Percentiles rank a stretch among this genome's conserved stretches.
phyloP scores from a whole-genome alignment of 1,140 invertebrate species.

The Formica exsecta region DNA sequence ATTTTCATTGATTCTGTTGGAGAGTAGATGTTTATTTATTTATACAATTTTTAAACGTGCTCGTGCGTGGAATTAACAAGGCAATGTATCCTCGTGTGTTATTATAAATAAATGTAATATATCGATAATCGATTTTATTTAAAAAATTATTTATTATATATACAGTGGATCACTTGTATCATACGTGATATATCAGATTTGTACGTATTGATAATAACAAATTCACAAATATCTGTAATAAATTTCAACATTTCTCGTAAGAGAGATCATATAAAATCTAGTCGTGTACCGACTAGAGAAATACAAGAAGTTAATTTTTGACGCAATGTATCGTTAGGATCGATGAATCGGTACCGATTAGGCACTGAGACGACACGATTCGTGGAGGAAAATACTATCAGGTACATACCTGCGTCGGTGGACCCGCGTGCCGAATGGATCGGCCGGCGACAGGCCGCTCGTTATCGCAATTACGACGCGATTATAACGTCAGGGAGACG shows the following conservation, averaged over 20 bases:
- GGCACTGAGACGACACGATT: not conserved
- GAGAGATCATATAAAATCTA: not conserved
- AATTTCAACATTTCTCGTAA: not conserved
- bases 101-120: conserved; percentile 6
- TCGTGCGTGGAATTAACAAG: not conserved
- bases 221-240: too few relatives aligned
- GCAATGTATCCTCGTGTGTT: not conserved
- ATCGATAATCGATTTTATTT: not conserved
- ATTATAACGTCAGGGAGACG: conserved; percentile 66
- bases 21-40: not conserved
- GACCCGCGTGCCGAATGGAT: conserved; percentile 1
- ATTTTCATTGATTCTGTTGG: too few relatives aligned
- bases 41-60: not conserved
- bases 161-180: not conserved
- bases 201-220: too few relatives aligned
- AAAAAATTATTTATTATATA: not conserved
- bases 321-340: not conserved
- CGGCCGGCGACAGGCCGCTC: conserved; percentile 27
- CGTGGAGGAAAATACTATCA: not conserved
- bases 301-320: not conserved
- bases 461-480: conserved; percentile 71
- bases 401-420: not conserved
- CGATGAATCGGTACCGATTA: not conserved
- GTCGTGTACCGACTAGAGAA: not conserved
- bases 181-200: not conserved